phyloP scores from a whole-genome alignment of 2,888 invertebrate genomes.

The Harpagoxenus sublaevis region DNA sequence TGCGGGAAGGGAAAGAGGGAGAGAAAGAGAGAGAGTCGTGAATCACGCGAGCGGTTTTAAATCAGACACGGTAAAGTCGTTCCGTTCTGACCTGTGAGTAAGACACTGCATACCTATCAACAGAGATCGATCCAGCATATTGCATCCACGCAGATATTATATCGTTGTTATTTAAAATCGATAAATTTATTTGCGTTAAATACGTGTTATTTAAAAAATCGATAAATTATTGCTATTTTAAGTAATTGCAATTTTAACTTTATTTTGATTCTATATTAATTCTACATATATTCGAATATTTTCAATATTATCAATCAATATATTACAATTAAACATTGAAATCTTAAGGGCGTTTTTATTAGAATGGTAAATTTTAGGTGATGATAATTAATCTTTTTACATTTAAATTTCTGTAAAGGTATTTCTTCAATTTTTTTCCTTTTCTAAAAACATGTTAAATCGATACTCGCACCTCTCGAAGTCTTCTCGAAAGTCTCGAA shows the following conservation, averaged over 20 bases:
- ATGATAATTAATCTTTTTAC: background rate
- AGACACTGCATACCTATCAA: conserved; percentile 25
- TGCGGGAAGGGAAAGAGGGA: conserved; percentile 59
- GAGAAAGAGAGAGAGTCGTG: conserved; percentile 68
- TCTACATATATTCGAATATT: background rate
- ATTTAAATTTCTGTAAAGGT: background rate
- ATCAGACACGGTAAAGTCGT: conserved; percentile 80
- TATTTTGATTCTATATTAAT: background rate
- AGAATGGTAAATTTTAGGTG: background rate
- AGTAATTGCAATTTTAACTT: background rate
- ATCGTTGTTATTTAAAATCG: background rate
- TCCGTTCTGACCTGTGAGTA: conserved; percentile 49
- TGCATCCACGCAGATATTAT: background rate
- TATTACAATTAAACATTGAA: background rate
- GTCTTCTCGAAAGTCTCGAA: too few relatives aligned
- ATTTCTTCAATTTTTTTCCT: background rate
- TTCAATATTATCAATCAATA: background rate
- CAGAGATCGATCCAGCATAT: conserved; percentile 4
- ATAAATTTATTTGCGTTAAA: background rate
- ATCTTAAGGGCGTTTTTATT: background rate
- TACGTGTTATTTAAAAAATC: background rate
- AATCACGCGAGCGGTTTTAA: conserved; percentile 82
- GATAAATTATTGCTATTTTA: background rate
- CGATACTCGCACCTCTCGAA: too few relatives aligned
- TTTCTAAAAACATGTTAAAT: too few relatives aligned